Base-by-base conservation (phyloP, 2,113 vertebrate species). In the Oncorhynchus nerka region DNA sequence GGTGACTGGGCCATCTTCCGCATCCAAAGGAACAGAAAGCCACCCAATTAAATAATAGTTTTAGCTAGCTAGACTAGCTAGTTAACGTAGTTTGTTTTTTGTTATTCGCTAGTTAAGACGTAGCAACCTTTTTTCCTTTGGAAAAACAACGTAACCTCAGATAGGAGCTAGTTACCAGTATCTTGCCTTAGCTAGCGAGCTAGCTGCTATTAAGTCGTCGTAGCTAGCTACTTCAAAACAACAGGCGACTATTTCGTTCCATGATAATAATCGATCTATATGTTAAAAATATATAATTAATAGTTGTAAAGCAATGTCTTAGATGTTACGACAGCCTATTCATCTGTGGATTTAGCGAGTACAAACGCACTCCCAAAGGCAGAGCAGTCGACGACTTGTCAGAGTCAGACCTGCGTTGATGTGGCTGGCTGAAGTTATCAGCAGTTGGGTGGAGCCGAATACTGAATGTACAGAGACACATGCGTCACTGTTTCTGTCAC, bases 1-100 rank as follows among this genome's bases (percentile, higher is more conserved):
- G 95, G 94, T 75, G 94, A 95, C 82, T 94, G 94, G 87, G 95
- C 94, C 94, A 95, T 95, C 32, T 82, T 75, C 71, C 78, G 67
- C 71, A 66, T 68, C 67, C 83, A 34, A 39, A 70, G 45, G 45
- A n/a, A 20, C 9, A n/a, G 16, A 39, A 30, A 34, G 51, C 65
- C 34, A n/a, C 15, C 68, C 8, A 20, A 45, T 34, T 69, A 9
- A 15, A 11, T 22, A 24, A 28, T 13, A 2, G 28, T 15, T 39
- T n/a, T 45, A 32, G 68, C 26, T 67, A 12, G 30, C 13, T 30
- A 24, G 65, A 6, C 28, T 45, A 45, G 39, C 39, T 45, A 45
- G 39, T 11, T 45, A n/a, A 67, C 65, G 30, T 19, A 67, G 26
- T 67, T 30, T 2, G 0, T 9, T 11, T 16, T 30, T 5, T 67